These are phyloP conservation scores for Drosophila merina DNA, from an alignment of 2,888 invertebrate genomes.

Conservation along the genomic window DNA sequence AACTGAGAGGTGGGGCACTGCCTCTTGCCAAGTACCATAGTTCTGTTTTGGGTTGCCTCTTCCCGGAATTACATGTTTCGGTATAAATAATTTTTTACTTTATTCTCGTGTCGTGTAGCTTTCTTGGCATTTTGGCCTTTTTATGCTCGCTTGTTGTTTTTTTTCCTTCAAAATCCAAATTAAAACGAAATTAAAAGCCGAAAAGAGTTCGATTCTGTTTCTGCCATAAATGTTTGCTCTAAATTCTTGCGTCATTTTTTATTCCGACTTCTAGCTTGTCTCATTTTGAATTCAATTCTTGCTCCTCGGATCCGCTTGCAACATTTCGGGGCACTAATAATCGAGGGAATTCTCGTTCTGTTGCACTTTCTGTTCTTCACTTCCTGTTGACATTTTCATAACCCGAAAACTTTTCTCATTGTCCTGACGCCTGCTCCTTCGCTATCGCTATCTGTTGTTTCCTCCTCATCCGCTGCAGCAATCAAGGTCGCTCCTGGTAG, in stretches of 20 bases:
- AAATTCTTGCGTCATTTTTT: neutral
- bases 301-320: neutral
- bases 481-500: constrained; percentile 28
- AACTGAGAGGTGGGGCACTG: constrained; percentile 5
- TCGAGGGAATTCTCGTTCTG: constrained; percentile 11
- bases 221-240: neutral
- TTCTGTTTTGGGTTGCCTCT: constrained; percentile 35
- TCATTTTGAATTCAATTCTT: neutral
- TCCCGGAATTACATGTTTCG: constrained; percentile 33
- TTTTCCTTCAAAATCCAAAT: neutral
- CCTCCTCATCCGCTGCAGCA: constrained; percentile 12
- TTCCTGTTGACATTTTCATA: constrained; percentile 38
- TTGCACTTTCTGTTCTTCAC: constrained; percentile 5
- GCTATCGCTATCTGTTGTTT: neutral
- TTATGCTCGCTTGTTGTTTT: constrained; percentile 1
- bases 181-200: constrained; percentile 7
- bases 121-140: constrained; percentile 12
- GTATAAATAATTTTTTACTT: constrained; percentile 35
- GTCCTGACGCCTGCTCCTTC: constrained; percentile 13
- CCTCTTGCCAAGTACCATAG: constrained; percentile 15
- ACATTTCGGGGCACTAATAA: constrained; percentile 6
- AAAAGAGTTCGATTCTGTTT: neutral
- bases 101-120: constrained; percentile 23
- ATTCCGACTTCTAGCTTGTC: neutral
- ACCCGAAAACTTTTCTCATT: constrained; percentile 36